Evolutionary conservation across 1,140 invertebrate genomes (phyloP), one percentile per base, ranked within the genome.

Genomic region (Holotrichia oblita): DNA sequence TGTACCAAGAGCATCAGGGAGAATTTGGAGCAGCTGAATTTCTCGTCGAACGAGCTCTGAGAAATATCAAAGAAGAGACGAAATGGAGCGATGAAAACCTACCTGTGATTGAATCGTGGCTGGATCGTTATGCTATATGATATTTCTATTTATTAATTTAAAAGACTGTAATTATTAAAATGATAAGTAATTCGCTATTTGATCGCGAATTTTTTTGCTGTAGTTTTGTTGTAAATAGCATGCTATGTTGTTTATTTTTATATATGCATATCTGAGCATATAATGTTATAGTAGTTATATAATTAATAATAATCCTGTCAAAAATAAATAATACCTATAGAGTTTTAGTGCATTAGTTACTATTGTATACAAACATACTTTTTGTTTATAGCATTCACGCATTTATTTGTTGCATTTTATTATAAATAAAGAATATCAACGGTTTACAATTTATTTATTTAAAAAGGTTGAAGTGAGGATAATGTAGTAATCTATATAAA

Each of bases 81-180:
- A 89, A 91, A 81, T 94, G 93, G 93, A 93, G 90, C 64, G 88
- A 91, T 44, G 90, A 90, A 42, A 94, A 93, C 86, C 82, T 93
- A 0, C 93, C 92, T 0, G 89, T 92, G 3, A 93, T 94, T 73
- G 90, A 92, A 79, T 81, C 88, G 12, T 94, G 93, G 93, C 84
- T 94, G 1, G 89, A 91, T 55, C 81, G 87, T 0, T 92, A 92
- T 82, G 14, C 24, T 1, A 4, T 2, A 34, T 34, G 1, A 34
- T 34, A 4, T 34, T 34, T 34, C 27, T 34, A 34, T 4, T 34
- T 34, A n/a, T 69, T 22, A 14, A 69, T 34, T 69, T 22, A 3
- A 69, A 69, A 69, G 61, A 69, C 22, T 69, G 61, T n/a, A 55
- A 34, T 27, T 48, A 17, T 48, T 2, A 48, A 48, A 48, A 34